Evolutionary conservation across 2,113 vertebrate species (phyloP).

Genomic region (Hepsetus odoe): DNA sequence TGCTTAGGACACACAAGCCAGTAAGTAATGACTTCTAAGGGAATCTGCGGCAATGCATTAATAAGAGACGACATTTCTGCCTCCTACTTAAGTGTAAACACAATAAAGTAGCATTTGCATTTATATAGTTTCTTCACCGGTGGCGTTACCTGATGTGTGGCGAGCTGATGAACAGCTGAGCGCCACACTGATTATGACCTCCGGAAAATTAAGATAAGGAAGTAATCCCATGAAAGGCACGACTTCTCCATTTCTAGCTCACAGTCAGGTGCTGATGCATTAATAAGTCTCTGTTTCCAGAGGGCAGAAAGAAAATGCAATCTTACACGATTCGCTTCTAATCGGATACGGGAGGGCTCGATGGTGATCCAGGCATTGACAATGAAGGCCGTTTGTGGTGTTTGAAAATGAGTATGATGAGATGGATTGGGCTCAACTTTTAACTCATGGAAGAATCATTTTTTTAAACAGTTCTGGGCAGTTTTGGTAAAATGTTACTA

Average conservation of each 20-base stretch:
- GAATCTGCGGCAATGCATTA: conserved; percentile 63
- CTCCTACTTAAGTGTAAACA: conserved; percentile 74
- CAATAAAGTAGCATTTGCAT: conserved; percentile 79
- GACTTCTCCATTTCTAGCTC: conserved; percentile 64
- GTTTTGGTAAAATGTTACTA: neutral
- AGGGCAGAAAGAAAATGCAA: conserved; percentile 52
- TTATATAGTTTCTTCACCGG: conserved; percentile 74
- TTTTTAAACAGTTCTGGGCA: neutral
- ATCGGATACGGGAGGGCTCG: conserved; percentile 54
- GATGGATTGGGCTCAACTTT: conserved; percentile 21
- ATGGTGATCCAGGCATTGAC: conserved; percentile 49
- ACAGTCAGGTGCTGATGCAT: conserved; percentile 61
- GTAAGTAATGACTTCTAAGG: conserved; percentile 67
- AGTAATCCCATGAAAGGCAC: conserved; percentile 72
- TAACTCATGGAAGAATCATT: neutral
- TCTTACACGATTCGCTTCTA: conserved; percentile 45
- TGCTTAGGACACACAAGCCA: conserved; percentile 50
- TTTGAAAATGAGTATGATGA: conserved; percentile 13
- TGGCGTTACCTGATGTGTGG: conserved; percentile 55
- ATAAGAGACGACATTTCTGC: conserved; percentile 60
- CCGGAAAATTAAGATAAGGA: conserved; percentile 78
- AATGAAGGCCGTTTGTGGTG: conserved; percentile 22
- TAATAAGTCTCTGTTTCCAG: conserved; percentile 55
- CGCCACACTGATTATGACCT: conserved; percentile 74
- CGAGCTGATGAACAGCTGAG: conserved; percentile 65